These are phyloP conservation scores for Oreochromis tanganicae DNA, from an alignment of 2,113 vertebrate genomes.

Conservation along the genomic window DNA sequence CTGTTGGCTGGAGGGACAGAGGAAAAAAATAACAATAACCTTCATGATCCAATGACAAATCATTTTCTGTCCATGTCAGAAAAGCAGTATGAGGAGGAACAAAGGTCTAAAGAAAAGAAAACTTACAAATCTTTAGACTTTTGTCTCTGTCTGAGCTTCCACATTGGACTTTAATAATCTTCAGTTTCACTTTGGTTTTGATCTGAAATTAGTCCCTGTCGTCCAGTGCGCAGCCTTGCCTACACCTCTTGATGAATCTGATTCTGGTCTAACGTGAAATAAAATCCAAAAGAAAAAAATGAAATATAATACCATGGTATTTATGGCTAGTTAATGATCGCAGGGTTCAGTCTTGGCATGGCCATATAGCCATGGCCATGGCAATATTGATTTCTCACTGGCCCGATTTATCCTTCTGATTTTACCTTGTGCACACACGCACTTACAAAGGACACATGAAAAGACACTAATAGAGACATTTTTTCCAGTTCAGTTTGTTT, in stretches of 20 bases:
- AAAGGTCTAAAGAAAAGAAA: not conserved
- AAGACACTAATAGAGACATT: not conserved
- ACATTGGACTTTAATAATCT: not conserved
- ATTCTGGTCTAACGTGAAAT: not conserved
- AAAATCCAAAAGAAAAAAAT: not conserved
- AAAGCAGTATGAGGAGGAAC: not conserved
- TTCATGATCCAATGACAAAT: constrained; percentile 54
- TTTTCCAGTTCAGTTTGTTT: not conserved
- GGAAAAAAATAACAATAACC: constrained; percentile 49
- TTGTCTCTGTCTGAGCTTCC: not conserved
- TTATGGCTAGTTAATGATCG: not conserved
- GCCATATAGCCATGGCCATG: not conserved
- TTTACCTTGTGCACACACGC: not conserved
- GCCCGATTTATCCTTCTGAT: not conserved
- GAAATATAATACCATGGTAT: not conserved
- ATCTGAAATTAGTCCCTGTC: not conserved
- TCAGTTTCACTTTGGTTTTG: not conserved
- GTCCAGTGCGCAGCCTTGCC: not conserved
- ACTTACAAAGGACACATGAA: not conserved
- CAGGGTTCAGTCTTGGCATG: not conserved
- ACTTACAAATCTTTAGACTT: not conserved
- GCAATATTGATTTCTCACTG: constrained; percentile 21
- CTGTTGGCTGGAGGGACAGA: not conserved
- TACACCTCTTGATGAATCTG: not conserved
- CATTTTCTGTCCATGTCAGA: not conserved